These are phyloP conservation scores for Aphelenchoides besseyi DNA, from an alignment of 1,140 invertebrate genomes.

Conservation along the genomic window DNA sequence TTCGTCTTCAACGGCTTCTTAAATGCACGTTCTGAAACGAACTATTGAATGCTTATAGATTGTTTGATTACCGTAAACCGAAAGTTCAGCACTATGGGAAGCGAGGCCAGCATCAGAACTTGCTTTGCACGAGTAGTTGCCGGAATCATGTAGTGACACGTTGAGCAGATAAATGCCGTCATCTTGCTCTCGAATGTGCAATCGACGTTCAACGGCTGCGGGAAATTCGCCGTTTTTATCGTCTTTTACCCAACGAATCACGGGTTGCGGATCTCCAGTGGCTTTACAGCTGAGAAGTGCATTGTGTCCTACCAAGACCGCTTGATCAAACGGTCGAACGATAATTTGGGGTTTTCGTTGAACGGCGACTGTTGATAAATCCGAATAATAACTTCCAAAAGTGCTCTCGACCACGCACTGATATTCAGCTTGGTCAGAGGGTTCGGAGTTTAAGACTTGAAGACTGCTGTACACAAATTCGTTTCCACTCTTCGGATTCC, in stretches of 20 bases:
- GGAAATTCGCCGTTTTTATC: background rate
- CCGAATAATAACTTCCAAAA: background rate
- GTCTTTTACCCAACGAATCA: background rate
- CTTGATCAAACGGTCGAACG: background rate
- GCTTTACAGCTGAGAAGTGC: background rate
- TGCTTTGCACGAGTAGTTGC: background rate
- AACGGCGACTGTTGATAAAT: background rate
- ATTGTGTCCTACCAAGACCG: background rate
- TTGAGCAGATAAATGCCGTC: constrained; percentile 12
- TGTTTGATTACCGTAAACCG: background rate
- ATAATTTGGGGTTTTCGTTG: background rate
- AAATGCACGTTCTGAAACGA: constrained; percentile 2
- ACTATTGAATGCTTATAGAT: background rate
- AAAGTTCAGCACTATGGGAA: background rate
- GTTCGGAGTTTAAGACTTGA: background rate
- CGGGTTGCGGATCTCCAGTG: background rate
- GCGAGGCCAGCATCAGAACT: background rate
- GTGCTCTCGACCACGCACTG: background rate
- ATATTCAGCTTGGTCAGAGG: background rate
- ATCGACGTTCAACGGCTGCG: background rate
- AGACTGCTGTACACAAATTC: background rate
- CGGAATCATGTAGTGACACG: background rate
- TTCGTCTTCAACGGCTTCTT: background rate
- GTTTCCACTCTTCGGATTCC: background rate
- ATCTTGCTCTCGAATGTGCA: background rate